A percentile compares a stretch with the other conserved stretches of the same genome.
Evolutionary conservation across 2,797 vertebrate species (phyloP).

Genomic region (Sphaeramia orbicularis): DNA sequence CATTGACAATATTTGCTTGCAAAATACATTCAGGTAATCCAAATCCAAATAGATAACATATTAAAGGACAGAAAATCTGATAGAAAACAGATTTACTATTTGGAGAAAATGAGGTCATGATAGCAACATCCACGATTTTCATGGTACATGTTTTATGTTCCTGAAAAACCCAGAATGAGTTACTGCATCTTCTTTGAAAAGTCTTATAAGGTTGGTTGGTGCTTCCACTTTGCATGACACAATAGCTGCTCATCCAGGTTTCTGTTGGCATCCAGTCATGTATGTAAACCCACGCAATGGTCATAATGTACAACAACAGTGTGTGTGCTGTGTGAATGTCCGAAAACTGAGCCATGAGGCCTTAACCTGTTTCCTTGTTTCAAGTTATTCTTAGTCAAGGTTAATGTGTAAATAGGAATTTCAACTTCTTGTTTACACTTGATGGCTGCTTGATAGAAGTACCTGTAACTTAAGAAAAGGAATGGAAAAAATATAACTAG

Average conservation of each 20-base stretch:
- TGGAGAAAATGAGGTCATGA: slow-evolving; percentile 45
- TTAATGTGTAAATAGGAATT: slow-evolving; percentile 34
- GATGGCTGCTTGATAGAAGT: background rate
- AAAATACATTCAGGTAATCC: slow-evolving; percentile 73
- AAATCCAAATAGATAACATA: slow-evolving; percentile 56
- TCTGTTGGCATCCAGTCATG: background rate
- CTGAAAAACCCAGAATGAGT: slow-evolving; percentile 20
- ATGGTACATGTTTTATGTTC: slow-evolving; percentile 20
- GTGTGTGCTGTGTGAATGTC: slow-evolving; percentile 9
- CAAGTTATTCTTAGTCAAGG: slow-evolving; percentile 44
- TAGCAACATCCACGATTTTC: slow-evolving; percentile 18
- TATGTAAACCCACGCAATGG: slow-evolving; percentile 20
- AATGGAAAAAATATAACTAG: background rate
- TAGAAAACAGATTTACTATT: slow-evolving; percentile 36
- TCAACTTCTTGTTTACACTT: slow-evolving; percentile 20
- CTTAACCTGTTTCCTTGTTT: slow-evolving; percentile 21
- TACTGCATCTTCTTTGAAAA: slow-evolving; percentile 35
- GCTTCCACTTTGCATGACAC: slow-evolving; percentile 6
- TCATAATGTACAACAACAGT: background rate
- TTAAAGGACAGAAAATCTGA: slow-evolving; percentile 31
- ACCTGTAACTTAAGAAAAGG: background rate
- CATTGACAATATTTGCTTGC: slow-evolving; percentile 64
- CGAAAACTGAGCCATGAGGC: slow-evolving; percentile 14
- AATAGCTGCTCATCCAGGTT: slow-evolving; percentile 22
- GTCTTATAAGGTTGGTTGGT: slow-evolving; percentile 38